Conservation (phyloP, 2,888 invertebrate genomes). For the Cosmia pyralina region DNA sequence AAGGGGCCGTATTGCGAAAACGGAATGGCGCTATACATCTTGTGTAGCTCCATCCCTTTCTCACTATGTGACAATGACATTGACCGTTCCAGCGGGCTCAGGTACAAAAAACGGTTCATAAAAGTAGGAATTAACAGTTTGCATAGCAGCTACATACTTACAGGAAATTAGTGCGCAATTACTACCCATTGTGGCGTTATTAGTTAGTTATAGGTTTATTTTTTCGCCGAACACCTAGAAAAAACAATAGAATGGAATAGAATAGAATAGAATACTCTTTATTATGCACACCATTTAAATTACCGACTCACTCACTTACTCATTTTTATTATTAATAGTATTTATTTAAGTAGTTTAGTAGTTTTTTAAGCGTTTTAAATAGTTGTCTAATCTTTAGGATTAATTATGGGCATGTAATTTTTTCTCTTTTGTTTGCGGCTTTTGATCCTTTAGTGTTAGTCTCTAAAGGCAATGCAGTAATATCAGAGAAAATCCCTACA, state of each 20-base stretch:
- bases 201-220: too few relatives aligned
- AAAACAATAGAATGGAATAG: too few relatives aligned
- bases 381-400: background rate
- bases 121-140: background rate
- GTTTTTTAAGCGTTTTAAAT: background rate
- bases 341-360: background rate
- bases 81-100: background rate
- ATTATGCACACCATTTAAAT: too few relatives aligned
- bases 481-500: background rate
- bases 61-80: background rate
- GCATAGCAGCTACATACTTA: too few relatives aligned
- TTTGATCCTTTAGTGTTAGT: background rate
- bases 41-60: background rate
- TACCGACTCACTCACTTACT: too few relatives aligned
- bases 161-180: too few relatives aligned
- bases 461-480: too few relatives aligned
- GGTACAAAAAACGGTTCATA: background rate
- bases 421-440: background rate
- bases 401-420: background rate
- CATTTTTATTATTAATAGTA: too few relatives aligned
- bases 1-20: background rate
- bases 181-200: background rate
- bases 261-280: too few relatives aligned
- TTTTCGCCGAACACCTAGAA: background rate
- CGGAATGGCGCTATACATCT: background rate